Evolutionary conservation across 2,113 vertebrate species (phyloP).

Genomic region (Varanus salvator): DNA sequence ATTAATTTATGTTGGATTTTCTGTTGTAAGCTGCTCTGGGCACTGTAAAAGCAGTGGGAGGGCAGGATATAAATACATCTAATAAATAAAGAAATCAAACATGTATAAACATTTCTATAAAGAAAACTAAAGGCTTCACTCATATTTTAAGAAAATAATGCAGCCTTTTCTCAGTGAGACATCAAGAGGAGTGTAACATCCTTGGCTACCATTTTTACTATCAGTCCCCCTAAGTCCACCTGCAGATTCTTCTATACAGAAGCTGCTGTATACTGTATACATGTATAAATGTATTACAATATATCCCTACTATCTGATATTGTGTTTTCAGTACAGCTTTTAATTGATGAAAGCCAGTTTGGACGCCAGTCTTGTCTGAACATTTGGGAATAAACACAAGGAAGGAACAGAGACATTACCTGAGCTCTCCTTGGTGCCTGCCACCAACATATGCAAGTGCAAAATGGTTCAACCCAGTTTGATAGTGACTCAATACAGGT

Average conservation of each 20-base stretch:
- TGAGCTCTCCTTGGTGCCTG: constrained; percentile 28
- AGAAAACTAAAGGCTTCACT: neutral
- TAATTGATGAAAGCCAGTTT: neutral
- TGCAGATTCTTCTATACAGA: neutral
- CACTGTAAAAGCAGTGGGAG: neutral
- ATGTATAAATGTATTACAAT: neutral
- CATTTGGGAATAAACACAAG: neutral
- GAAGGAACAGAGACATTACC: constrained; percentile 44
- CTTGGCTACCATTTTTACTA: neutral
- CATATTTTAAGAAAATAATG: neutral
- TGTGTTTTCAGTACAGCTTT: neutral
- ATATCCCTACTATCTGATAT: no score
- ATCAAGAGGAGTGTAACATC: no score
- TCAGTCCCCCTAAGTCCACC: neutral
- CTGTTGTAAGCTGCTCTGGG: no score
- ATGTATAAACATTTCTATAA: neutral
- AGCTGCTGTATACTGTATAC: neutral
- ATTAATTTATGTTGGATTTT: no score
- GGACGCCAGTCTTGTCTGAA: neutral
- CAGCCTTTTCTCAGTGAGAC: no score
- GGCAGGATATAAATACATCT: neutral
- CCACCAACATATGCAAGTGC: constrained; percentile 43
- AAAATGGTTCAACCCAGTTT: constrained; percentile 40
- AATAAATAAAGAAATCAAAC: neutral
- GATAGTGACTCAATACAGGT: neutral